phyloP scores from a whole-genome alignment of 2,113 vertebrate species.

The Gobiocypris rarus region DNA sequence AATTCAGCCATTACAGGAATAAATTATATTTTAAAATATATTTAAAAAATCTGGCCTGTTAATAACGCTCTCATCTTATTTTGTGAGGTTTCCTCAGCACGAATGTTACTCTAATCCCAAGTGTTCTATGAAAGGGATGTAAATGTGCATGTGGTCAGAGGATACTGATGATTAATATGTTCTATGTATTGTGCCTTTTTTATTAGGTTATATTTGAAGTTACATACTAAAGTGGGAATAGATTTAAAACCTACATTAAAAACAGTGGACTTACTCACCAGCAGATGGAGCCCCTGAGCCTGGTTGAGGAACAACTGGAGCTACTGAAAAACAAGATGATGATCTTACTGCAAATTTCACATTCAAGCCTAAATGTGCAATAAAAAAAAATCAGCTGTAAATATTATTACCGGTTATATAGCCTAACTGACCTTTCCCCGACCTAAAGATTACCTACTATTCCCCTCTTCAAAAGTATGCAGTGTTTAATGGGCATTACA shows the following conservation, averaged over 20 bases:
- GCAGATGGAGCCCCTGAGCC: neutral
- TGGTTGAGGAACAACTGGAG: neutral
- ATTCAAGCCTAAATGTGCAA: neutral
- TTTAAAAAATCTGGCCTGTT: rapidly evolving
- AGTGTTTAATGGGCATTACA: neutral
- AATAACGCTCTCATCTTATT: constrained; percentile 46
- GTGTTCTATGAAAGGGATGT: neutral
- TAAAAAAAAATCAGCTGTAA: neutral
- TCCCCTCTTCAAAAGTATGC: neutral
- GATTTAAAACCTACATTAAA: neutral
- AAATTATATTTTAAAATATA: too few relatives aligned
- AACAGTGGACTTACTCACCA: neutral
- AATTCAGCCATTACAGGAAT: too few relatives aligned
- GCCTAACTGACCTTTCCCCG: neutral
- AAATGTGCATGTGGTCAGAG: neutral
- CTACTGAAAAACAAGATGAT: constrained; percentile 1
- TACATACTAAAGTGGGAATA: neutral
- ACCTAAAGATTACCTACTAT: neutral
- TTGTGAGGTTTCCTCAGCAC: neutral
- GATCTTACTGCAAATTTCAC: neutral
- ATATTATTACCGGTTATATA: neutral
- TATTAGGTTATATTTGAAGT: too few relatives aligned
- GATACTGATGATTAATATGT: neutral
- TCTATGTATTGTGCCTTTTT: neutral
- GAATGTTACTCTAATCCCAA: constrained; percentile 47